Evolutionary conservation across 2,797 vertebrate species (phyloP), one percentile per base, ranked within the genome.

Genomic region (Falco peregrinus): DNA sequence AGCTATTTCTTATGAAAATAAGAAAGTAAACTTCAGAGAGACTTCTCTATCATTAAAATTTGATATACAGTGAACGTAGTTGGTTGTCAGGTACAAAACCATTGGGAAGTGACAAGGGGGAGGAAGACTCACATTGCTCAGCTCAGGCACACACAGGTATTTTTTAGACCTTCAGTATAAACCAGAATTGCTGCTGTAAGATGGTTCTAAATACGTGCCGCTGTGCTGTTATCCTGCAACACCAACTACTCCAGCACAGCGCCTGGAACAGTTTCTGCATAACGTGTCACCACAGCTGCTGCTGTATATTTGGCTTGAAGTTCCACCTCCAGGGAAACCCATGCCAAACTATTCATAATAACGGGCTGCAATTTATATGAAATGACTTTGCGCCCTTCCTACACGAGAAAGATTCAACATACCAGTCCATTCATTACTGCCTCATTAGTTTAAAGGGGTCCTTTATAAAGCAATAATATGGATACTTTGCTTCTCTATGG

Each of bases 271-370:
- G 6, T 48, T 78, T 65, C 91, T 70, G 43, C 51, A 53, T 76
- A 74, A 81, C 54, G 26, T 70, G 84, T 90, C 80, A 89, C 91
- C 84, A 83, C 91, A 97, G 78, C 90, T 85, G 74, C 76, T 84
- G 33, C 67, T 64, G 71, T 60, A 51, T 87, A 79, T 74, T 90
- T 93, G 93, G 73, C 84, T 73, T 68, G 29, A 91, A 89, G 76
- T 91, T 92, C 77, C 91, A 92, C 69, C 94, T 95, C 86, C 61
- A 89, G 39, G 79, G 69, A 97, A 97, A 93, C 56, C 31, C 56
- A 63, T 90, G 89, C 79, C 93, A 96, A 96, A 92, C 54, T 87
- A 80, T 73, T 33, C 68, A 56, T 84, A 90, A 93, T 93, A 90
- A 83, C 86, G 50, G 83, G 67, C 74, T 75, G 78, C 45, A 94